Evolutionary conservation across 2,888 invertebrate species (phyloP), one percentile per base, ranked within the genome.

Genomic region (Panopea generosa): DNA sequence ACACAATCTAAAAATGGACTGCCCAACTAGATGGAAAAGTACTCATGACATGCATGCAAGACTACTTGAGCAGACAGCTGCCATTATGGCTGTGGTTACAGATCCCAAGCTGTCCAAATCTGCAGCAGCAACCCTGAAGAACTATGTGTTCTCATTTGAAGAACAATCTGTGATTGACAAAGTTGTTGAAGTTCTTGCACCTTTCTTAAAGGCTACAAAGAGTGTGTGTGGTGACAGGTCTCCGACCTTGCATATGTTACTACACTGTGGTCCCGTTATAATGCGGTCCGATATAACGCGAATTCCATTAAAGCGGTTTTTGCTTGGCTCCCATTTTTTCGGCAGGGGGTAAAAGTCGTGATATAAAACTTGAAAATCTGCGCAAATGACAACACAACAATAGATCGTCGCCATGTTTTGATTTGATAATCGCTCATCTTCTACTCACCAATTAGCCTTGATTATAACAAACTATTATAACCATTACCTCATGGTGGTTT

Each of bases 201-300:
- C 72, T 14, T 75, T 72, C 69, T 26, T 72, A 22, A 72, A 18
- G 18, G 69, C 57, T 11, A 80, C 79, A 43, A 50, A 56, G 2
- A 66, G 76, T n/a, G 38, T 80, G 7, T 72, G 79, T 56, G 68
- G 75, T 16, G 79, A 80, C 20, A 55, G 66, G 14, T 49, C n/a
- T 9, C 76, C 66, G 1, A 80, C 76, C 11, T 70, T 73, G 70
- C 33, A 65, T 45, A 79, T 72, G 49, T 61, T 75, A 7, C 50
- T 79, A n/a, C n/a, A n/a, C n/a, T n/a, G n/a, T n/a, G n/a, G n/a
- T n/a, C n/a, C n/a, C n/a, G n/a, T n/a, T n/a, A n/a, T n/a, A n/a
- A n/a, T n/a, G n/a, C n/a, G n/a, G n/a, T n/a, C n/a, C n/a, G n/a
- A n/a, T n/a, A n/a, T n/a, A n/a, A n/a, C n/a, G n/a, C n/a, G n/a